A percentile compares a stretch with the other conserved stretches of the same genome.
These are phyloP conservation scores for Cnemophilus loriae DNA, from an alignment of 2,113 vertebrate genomes.

Conservation along the genomic window DNA sequence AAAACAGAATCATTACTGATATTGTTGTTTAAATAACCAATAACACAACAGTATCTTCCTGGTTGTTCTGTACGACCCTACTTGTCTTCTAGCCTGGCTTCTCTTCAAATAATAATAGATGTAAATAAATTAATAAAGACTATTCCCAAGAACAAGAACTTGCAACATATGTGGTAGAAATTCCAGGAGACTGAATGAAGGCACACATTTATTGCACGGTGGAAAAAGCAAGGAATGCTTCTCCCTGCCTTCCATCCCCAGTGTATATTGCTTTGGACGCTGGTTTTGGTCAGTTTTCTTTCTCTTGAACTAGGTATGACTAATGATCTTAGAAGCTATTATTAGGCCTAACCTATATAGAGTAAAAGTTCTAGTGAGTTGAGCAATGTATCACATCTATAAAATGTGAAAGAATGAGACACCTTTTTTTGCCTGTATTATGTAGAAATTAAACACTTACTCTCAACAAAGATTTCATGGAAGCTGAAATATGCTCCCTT, in stretches of 20 bases:
- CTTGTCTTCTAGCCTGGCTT: not conserved
- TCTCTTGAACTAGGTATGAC: not conserved
- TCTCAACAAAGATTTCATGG: not conserved
- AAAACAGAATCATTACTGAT: not conserved
- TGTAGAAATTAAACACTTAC: not conserved
- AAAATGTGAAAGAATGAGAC: not conserved
- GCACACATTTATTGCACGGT: not conserved
- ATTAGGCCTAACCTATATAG: not conserved
- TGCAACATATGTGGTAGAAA: not conserved
- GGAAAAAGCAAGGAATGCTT: not conserved
- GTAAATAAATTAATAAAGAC: not conserved
- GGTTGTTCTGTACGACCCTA: not conserved
- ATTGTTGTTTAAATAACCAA: not conserved
- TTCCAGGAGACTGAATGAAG: not conserved
- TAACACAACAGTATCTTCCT: not conserved
- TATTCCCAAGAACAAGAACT: not conserved
- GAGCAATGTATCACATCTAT: not conserved
- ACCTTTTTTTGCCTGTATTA: not conserved
- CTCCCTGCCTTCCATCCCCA: not conserved
- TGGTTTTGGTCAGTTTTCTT: not conserved
- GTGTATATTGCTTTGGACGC: not conserved
- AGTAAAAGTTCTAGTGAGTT: not conserved
- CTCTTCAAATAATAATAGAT: not conserved
- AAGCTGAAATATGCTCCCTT: not conserved
- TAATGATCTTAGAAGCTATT: not conserved